Conservation (phyloP, 2,888 invertebrate species). For the Branchinecta sandiegonensis region DNA sequence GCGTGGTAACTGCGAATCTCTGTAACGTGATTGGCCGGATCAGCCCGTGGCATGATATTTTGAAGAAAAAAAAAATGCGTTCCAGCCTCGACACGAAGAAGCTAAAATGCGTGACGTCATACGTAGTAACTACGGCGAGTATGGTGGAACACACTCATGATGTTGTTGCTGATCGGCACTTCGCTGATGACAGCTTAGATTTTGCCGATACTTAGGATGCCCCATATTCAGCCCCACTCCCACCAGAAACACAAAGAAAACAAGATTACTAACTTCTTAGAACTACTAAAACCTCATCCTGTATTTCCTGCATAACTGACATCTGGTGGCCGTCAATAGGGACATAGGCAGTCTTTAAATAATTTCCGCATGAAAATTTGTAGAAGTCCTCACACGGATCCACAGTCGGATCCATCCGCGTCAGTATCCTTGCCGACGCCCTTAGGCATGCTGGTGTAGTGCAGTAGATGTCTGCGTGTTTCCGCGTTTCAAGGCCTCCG, state of each 20-base stretch:
- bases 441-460: conserved; percentile 31
- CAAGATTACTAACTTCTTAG: conserved; percentile 32
- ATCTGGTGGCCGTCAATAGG: conserved; percentile 34
- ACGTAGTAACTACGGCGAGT: too few species aligned
- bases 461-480: conserved; percentile 25
- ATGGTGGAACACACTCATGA: too few species aligned
- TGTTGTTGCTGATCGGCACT: too few species aligned
- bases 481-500: too few species aligned
- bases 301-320: conserved; percentile 35
- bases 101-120: too few species aligned
- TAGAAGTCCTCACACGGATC: conserved; percentile 34
- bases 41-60: too few species aligned
- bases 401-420: conserved; percentile 31
- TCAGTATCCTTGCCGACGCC: conserved; percentile 32
- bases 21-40: too few species aligned
- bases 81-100: too few species aligned
- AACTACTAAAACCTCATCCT: conserved; percentile 34
- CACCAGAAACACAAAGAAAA: conserved; percentile 9
- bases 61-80: too few species aligned
- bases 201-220: neutral
- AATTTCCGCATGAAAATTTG: conserved; percentile 34
- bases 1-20: too few species aligned
- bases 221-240: neutral
- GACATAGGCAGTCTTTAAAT: conserved; percentile 32
- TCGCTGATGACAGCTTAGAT: too few species aligned